Conservation (phyloP, 2,888 invertebrate genomes). For the Ecliptopera silaceata region DNA sequence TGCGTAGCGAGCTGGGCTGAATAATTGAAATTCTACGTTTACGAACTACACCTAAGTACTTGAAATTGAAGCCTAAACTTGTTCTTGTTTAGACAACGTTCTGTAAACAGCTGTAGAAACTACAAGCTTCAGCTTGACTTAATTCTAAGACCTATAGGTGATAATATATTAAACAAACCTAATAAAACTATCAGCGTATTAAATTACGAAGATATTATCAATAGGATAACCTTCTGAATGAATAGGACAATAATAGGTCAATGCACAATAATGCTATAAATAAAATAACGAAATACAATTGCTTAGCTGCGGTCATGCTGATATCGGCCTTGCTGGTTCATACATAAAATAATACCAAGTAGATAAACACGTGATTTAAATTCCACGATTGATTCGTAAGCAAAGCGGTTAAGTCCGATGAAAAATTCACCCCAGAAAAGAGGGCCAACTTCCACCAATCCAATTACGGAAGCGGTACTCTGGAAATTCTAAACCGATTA, state of each 20-base stretch:
- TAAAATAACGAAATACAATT: conserved; percentile 27
- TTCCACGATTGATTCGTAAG: conserved; percentile 58
- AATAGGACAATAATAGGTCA: conserved; percentile 32
- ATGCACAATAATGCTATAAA: conserved; percentile 35
- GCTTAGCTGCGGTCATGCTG: conserved; percentile 32
- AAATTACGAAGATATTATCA: conserved; percentile 23
- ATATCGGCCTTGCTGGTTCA: conserved; percentile 30
- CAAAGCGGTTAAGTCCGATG: conserved; percentile 57
- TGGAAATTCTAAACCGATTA: conserved; percentile 83
- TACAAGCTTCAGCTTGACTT: background rate
- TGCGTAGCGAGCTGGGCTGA: conserved; percentile 31
- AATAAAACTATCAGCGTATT: conserved; percentile 16
- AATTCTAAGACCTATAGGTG: background rate
- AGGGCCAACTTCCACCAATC: conserved; percentile 71
- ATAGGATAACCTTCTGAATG: conserved; percentile 30
- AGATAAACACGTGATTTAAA: conserved; percentile 43
- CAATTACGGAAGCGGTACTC: conserved; percentile 79
- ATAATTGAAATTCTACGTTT: conserved; percentile 25
- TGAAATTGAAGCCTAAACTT: background rate
- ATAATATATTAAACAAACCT: conserved; percentile 8
- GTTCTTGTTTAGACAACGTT: background rate
- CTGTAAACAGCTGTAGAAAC: conserved; percentile 1
- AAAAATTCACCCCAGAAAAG: conserved; percentile 66
- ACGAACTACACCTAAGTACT: conserved; percentile 10
- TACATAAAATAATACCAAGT: conserved; percentile 27